Evolutionary conservation across 2,888 invertebrate species (phyloP), one percentile per base, ranked within the genome.

Genomic region (Dromius quadrimaculatus): DNA sequence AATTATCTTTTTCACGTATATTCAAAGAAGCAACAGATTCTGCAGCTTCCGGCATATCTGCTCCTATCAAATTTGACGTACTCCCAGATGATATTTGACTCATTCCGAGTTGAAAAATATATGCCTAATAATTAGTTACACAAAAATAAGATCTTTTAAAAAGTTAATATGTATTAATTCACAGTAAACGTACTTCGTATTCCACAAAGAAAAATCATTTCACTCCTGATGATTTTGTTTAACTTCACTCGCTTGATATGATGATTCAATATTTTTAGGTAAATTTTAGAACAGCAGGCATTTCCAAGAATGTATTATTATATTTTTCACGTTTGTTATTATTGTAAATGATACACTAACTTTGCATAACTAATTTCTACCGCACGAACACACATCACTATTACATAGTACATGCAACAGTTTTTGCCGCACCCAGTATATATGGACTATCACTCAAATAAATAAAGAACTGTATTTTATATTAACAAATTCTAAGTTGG

Each of bases 11-110:
- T 8, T 76, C 77, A 61, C 77, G 68, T 32, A 74, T 72, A 59
- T 74, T 73, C 20, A 78, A 77, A 54, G 76, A 72, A 61, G 77
- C 79, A 32, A 71, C 64, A 11, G 64, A 41, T 59, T 71, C 70
- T 19, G 73, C 71, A 22, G 77, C 77, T 75, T 82, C 82, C 38
- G 81, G 80, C 81, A 81, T 81, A 47, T 81, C 81, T 73, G 78
- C 63, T 71, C 77, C 78, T 63, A 78, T 74, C 66, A 79, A 73
- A 71, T 73, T 73, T 28, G 73, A 73, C 72, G 75, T 75, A 73
- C 74, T 75, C 68, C 75, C 76, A 61, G 77, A 72, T 47, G 75
- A 73, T 73, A 77, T 75, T 72, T 78, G 78, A 74, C 76, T 79
- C 79, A 79, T 79, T 71, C 76, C 76, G 78, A 70, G 70, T 9